Percentiles rank a stretch among this genome's conserved stretches.
phyloP scores from a whole-genome alignment of 2,888 invertebrate genomes.

The Pinctada fucata region DNA sequence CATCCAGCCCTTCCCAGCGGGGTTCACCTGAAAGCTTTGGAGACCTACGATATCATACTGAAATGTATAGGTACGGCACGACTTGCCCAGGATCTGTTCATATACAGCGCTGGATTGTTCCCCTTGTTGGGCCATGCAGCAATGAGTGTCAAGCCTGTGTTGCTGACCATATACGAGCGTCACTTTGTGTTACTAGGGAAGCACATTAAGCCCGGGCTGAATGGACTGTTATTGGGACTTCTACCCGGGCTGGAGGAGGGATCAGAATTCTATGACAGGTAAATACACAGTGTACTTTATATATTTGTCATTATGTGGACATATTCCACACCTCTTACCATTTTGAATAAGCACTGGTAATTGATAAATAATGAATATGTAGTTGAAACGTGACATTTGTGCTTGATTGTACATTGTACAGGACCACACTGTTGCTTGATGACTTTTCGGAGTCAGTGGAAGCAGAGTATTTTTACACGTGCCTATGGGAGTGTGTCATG shows the following conservation, averaged over 20 bases:
- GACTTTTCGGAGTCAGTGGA: slow-evolving; percentile 88
- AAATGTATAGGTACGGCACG: slow-evolving; percentile 89
- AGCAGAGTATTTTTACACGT: slow-evolving; percentile 88
- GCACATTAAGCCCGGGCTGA: slow-evolving; percentile 86
- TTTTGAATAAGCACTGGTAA: too few species aligned
- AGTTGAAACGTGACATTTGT: too few species aligned
- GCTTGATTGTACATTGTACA: too few species aligned
- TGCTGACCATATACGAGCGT: slow-evolving; percentile 89
- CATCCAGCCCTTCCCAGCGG: slow-evolving; percentile 94
- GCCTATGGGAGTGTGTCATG: slow-evolving; percentile 91
- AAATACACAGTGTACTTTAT: slow-evolving; percentile 53
- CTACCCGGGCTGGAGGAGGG: slow-evolving; percentile 92
- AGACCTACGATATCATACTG: slow-evolving; percentile 94
- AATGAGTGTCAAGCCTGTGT: slow-evolving; percentile 90
- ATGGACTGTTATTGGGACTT: slow-evolving; percentile 91
- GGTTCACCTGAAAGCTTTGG: slow-evolving; percentile 92
- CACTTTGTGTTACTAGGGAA: slow-evolving; percentile 91
- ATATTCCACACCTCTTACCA: too few species aligned
- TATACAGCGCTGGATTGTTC: slow-evolving; percentile 88
- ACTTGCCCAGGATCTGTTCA: slow-evolving; percentile 88
- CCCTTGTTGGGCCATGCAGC: slow-evolving; percentile 92
- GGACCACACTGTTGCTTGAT: slow-evolving; percentile 79
- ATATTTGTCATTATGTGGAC: too few species aligned
- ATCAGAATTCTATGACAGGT: slow-evolving; percentile 88
- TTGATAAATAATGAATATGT: too few species aligned